Percentiles rank a stretch among this genome's conserved stretches.
These are phyloP conservation scores for Rotaria socialis DNA, from an alignment of 2,888 invertebrate species.

Conservation along the genomic window DNA sequence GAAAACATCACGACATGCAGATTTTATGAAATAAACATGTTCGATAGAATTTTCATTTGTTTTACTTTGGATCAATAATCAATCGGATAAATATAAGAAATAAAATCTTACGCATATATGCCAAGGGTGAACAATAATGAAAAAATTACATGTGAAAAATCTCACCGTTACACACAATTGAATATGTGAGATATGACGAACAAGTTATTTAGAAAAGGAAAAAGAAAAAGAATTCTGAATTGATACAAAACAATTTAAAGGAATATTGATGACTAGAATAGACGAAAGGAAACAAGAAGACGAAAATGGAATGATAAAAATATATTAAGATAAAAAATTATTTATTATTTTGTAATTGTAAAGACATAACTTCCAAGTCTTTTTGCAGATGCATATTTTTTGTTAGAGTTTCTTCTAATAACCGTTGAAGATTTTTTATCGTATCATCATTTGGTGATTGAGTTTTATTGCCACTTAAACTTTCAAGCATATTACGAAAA, in stretches of 20 bases:
- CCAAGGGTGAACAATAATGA: background rate
- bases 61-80: background rate
- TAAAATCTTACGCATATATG: background rate
- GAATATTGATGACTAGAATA: background rate
- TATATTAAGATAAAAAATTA: background rate
- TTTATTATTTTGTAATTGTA: background rate
- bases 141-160: conserved; percentile 1
- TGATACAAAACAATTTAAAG: background rate
- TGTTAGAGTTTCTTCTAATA: conserved; percentile 63
- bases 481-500: background rate
- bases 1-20: background rate
- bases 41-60: background rate
- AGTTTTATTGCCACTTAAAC: background rate
- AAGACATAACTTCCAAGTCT: conserved; percentile 49
- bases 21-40: background rate
- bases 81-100: background rate
- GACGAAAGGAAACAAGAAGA: background rate
- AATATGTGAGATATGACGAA: background rate
- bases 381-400: conserved; percentile 63
- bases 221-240: background rate
- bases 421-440: conserved; percentile 60
- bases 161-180: background rate
- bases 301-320: background rate
- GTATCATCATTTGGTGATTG: conserved; percentile 51
- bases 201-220: too few relatives aligned